Evolutionary conservation across 2,797 vertebrate species (phyloP), one percentile per base, ranked within the genome.

Genomic region (Helarctos malayanus): DNA sequence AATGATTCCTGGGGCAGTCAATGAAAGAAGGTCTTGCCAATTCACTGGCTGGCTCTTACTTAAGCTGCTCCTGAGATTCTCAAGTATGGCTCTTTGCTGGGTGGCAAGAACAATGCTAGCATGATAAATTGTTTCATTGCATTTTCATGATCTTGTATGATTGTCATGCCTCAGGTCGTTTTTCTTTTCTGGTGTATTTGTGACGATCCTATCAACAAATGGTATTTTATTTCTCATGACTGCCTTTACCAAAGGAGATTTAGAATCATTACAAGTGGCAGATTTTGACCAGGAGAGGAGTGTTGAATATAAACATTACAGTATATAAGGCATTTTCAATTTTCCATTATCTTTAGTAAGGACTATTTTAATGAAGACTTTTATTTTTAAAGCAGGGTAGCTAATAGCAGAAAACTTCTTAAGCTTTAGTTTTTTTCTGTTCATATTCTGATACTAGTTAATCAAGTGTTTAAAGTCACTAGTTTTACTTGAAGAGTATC

Each of bases 201-300:
- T 56, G 6, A 38, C 13, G 76, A 63, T 61, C 21, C 76, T 35
- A 35, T 69, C 11, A 81, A 91, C n/a, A 78, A 89, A 65, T 52
- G 19, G 4, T 61, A 61, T 41, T 84, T 89, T 63, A 68, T 80
- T 38, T 80, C 13, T 88, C 38, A 75, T 68, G 16, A 49, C 4
- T 61, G 73, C 15, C 23, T 93, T 80, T 59, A 61, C 47, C 19
- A 82, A 73, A 86, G 10, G 8, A 88, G 52, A 73, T 63, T 88
- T 61, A 78, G 54, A 94, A 93, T 78, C 6, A 52, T 52, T 11
- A 38, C 5, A 35, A 41, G 19, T 47, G 38, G 47, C 11, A 82
- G 71, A 81, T 84, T 75, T 91, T 84, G 57, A 89, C 23, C n/a
- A 89, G 59, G 81, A 89, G 81, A 93, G n/a, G 29, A 83, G 14